phyloP scores from a whole-genome alignment of 2,888 invertebrate genomes.

The Polydesmus complanatus region DNA sequence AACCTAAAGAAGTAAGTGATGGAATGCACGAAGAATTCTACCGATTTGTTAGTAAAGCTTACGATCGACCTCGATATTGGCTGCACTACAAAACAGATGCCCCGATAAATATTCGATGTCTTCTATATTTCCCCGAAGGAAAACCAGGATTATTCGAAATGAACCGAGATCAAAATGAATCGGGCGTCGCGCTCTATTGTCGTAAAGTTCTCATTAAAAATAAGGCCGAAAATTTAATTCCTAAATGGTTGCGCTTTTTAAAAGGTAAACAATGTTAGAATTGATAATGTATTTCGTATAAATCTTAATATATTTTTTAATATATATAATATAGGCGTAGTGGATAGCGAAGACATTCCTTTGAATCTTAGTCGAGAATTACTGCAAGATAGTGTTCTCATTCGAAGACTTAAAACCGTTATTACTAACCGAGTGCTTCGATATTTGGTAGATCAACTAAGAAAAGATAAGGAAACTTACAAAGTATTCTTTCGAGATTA shows the following conservation, averaged over 20 bases:
- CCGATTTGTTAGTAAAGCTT: conserved; percentile 67
- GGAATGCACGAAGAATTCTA: conserved; percentile 90
- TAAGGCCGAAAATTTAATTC: conserved; percentile 75
- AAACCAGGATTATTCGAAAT: conserved; percentile 82
- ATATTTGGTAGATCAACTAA: conserved; percentile 69
- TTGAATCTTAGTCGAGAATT: conserved; percentile 90
- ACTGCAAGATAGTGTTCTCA: conserved; percentile 81
- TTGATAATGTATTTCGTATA: not conserved
- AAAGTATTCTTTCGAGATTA: conserved; percentile 81
- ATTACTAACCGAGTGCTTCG: conserved; percentile 68
- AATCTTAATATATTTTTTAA: not conserved
- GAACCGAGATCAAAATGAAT: conserved; percentile 61
- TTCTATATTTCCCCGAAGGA: conserved; percentile 86
- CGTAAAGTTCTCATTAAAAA: conserved; percentile 85
- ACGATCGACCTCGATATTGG: conserved; percentile 74
- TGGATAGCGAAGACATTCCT: conserved; percentile 97
- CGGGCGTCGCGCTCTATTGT: conserved; percentile 79
- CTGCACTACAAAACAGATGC: conserved; percentile 88
- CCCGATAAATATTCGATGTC: conserved; percentile 75
- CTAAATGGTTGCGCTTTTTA: conserved; percentile 88
- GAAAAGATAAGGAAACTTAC: conserved; percentile 67
- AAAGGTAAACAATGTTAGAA: conserved; percentile 46
- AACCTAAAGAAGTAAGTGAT: conserved; percentile 67
- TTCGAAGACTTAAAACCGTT: conserved; percentile 71
- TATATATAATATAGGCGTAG: conserved; percentile 50